A percentile compares a stretch with the other conserved stretches of the same genome.
Conservation (phyloP, 1,140 invertebrate genomes). For the Cotesia typhae region DNA sequence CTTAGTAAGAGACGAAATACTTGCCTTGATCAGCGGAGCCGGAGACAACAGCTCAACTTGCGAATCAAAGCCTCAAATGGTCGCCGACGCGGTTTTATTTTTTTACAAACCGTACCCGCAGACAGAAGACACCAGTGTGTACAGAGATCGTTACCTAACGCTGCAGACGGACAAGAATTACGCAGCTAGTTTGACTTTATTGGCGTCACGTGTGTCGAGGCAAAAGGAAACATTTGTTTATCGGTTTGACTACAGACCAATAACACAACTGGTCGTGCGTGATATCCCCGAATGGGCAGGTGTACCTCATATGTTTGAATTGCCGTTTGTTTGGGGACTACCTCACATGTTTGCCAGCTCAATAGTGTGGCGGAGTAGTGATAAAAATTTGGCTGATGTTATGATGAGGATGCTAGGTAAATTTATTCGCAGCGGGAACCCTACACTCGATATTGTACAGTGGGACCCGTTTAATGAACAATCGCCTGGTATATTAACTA, state of each 20-base stretch:
- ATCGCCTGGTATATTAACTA: constrained; percentile 73
- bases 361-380: constrained; percentile 75
- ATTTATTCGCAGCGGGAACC: constrained; percentile 77
- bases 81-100: constrained; percentile 78
- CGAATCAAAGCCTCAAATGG: constrained; percentile 72
- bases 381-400: constrained; percentile 78
- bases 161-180: constrained; percentile 79
- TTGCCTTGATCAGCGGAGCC: constrained; percentile 57
- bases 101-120: constrained; percentile 76
- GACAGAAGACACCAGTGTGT: constrained; percentile 67
- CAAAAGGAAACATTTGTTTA: constrained; percentile 73
- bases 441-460: constrained; percentile 72
- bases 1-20: constrained; percentile 69
- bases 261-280: constrained; percentile 69
- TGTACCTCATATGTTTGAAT: constrained; percentile 81
- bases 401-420: constrained; percentile 80
- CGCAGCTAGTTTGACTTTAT: constrained; percentile 72
- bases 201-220: constrained; percentile 72
- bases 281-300: constrained; percentile 77
- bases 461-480: constrained; percentile 76
- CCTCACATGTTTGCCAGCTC: constrained; percentile 71
- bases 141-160: constrained; percentile 71
- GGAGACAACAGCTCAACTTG: constrained; percentile 71
- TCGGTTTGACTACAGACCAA: constrained; percentile 78
- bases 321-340: constrained; percentile 81